A percentile compares a stretch with the other conserved stretches of the same genome.
phyloP scores from a whole-genome alignment of 2,888 invertebrate genomes.

The Erebia aethiops region DNA sequence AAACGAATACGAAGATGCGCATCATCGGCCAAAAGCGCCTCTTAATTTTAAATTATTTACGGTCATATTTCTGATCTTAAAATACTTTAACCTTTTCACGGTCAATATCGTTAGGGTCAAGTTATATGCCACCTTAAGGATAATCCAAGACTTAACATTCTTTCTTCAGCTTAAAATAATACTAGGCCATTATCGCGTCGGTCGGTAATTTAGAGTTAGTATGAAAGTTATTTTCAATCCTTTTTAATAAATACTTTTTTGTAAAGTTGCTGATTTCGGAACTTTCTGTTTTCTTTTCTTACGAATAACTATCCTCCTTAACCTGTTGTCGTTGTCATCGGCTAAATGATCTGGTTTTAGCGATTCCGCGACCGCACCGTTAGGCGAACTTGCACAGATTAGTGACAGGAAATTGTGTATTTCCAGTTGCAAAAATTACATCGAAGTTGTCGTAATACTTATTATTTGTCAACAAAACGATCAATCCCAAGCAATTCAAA shows the following conservation, averaged over 20 bases:
- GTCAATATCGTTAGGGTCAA: conserved; percentile 24
- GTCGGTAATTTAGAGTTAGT: neutral
- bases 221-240: neutral
- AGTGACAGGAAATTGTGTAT: conserved; percentile 2
- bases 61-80: conserved; percentile 21
- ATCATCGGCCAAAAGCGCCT: conserved; percentile 13
- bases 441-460: neutral
- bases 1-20: conserved; percentile 19
- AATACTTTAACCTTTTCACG: conserved; percentile 27
- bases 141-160: conserved; percentile 4
- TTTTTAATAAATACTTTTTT: neutral
- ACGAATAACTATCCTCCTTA: neutral
- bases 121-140: conserved; percentile 14
- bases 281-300: neutral
- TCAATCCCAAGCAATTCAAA: neutral
- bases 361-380: neutral
- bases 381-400: neutral
- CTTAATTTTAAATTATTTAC: conserved; percentile 36
- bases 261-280: neutral
- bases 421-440: conserved; percentile 1
- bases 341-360: neutral
- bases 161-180: conserved; percentile 2
- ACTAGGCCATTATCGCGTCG: neutral
- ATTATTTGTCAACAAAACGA: conserved; percentile 1
- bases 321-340: neutral